A percentile compares a stretch with the other conserved stretches of the same genome.
Evolutionary conservation across 2,113 vertebrate genomes (phyloP).

Genomic region (Cyprinodon tularosa): DNA sequence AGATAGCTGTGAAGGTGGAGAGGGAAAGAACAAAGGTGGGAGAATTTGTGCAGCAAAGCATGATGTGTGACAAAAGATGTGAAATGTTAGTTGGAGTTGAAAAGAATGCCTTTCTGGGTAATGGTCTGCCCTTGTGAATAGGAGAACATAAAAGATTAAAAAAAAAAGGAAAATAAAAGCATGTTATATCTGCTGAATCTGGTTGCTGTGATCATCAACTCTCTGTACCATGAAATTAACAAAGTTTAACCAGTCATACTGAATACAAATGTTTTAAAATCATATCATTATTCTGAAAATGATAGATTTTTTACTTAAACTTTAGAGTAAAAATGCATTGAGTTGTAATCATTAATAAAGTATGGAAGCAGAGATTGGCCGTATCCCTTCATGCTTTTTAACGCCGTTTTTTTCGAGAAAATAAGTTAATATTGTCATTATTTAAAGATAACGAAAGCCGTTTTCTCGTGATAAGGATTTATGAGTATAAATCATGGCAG

Average conservation of each 20-base stretch:
- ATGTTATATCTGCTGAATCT: background rate
- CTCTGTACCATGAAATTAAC: background rate
- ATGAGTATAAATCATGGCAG: too few species aligned
- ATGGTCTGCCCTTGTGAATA: slow-evolving; percentile 11
- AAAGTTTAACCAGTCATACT: background rate
- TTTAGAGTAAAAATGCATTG: background rate
- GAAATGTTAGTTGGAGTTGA: slow-evolving; percentile 45
- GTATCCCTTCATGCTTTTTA: too few species aligned
- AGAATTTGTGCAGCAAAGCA: slow-evolving; percentile 37
- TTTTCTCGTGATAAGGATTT: too few species aligned
- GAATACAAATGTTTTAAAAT: background rate
- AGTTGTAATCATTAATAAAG: background rate
- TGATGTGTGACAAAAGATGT: slow-evolving; percentile 54
- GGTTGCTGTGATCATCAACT: slow-evolving; percentile 9
- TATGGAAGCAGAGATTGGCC: too few species aligned
- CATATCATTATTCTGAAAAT: background rate
- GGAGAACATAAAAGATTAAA: slow-evolving; percentile 11
- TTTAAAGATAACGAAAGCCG: too few species aligned
- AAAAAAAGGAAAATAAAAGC: background rate
- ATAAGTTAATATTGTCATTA: too few species aligned
- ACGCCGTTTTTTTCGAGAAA: too few species aligned
- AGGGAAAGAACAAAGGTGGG: slow-evolving; percentile 41
- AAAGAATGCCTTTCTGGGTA: slow-evolving; percentile 24
- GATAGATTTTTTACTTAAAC: background rate
- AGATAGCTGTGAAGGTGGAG: slow-evolving; percentile 27